phyloP scores from a whole-genome alignment of 2,113 vertebrate species.

The Psittacara wagleri region DNA sequence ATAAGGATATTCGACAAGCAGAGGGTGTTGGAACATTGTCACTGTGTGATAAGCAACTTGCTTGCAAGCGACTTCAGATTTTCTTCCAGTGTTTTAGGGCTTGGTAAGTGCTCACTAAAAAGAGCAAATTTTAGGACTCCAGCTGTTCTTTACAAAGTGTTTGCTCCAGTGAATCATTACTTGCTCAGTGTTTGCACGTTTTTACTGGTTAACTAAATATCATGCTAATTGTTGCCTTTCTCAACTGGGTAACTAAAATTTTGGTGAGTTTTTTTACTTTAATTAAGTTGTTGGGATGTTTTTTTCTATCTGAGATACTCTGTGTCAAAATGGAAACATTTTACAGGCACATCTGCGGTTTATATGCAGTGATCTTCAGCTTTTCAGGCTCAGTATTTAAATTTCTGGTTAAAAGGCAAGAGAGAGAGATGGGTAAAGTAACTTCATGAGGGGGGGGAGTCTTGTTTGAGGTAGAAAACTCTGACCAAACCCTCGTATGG shows the following conservation, averaged over 20 bases:
- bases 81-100: constrained; percentile 9
- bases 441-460: not conserved
- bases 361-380: not conserved
- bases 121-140: constrained; percentile 23
- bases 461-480: not conserved
- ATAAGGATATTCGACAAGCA: not conserved
- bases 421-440: not conserved
- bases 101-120: constrained; percentile 10
- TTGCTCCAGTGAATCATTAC: constrained; percentile 32
- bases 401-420: not conserved
- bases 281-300: not conserved
- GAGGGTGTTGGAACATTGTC: not conserved
- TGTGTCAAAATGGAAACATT: not conserved
- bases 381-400: not conserved
- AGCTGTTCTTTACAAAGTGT: constrained; percentile 31
- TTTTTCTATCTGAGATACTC: not conserved
- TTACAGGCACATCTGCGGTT: not conserved
- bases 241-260: not conserved
- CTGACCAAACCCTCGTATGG: not conserved
- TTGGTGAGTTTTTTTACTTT: not conserved
- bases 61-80: constrained; percentile 11
- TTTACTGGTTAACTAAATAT: constrained; percentile 9
- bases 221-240: constrained; percentile 1
- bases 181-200: not conserved
- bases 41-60: not conserved